Base-by-base conservation (phyloP, 2,888 invertebrate genomes). In the Drosophila vallismaia region DNA sequence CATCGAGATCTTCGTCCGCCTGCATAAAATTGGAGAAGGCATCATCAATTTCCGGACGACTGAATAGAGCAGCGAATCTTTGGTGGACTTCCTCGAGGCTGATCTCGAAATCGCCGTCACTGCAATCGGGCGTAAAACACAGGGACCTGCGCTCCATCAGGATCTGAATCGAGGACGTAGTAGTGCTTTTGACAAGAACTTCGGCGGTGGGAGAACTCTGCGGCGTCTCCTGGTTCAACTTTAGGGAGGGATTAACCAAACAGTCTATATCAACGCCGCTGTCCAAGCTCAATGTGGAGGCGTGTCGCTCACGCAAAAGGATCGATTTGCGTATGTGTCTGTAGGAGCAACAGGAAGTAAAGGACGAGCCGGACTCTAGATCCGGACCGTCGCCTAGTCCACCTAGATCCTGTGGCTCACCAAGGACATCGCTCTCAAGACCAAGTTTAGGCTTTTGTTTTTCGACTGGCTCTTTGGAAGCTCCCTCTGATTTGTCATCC, bases 1-100 rank as follows among this genome's bases (percentile, higher is more conserved):
- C 71, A 36, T 81, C 77, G 2, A 4, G 31, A 24, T 82, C 68
- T 0, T 4, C 12, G 31, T 77, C 85, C 4, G 29, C 73, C 3
- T 36, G 24, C 40, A 50, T 63, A n/a, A 82, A 82, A 0, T 9
- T 33, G 0, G 48, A 8, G 26, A 58, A 68, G 0, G 77, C 69
- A 0, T 10, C 9, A 31, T 74, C 70, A 6, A 82, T 77, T 28
- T 82, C 77, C 0, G 54, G 29, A 4, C 63, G 72, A 6, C 31
- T 36, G 29, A 82, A 68, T 46, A 66, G 48, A 4, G 58, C 7
- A 8, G 55, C 40, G 7, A 46, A 48, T 5, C 10, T 31, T 1
- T 36, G 14, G 12, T 46, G 14, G 0, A 48, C 14, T 12, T 60
- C 60, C 0, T 59, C 58, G 1, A 57, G 1, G 6, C 42, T 46